These are phyloP conservation scores for Daboia siamensis DNA, from an alignment of 2,113 vertebrate species.

Conservation along the genomic window DNA sequence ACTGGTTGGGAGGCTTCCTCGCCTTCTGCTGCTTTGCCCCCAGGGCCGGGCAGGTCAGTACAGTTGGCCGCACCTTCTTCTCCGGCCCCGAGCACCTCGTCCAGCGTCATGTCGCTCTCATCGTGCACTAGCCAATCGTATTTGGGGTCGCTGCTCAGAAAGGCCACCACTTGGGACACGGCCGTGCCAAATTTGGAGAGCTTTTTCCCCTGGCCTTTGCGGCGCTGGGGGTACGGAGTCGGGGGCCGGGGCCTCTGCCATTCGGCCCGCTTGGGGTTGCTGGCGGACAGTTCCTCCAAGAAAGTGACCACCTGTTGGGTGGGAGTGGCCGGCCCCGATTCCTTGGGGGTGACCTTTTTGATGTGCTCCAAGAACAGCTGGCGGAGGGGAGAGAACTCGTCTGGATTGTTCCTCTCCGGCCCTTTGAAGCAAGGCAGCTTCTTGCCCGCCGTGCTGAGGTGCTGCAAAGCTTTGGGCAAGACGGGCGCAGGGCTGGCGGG, in stretches of 20 bases:
- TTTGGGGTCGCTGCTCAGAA: neutral
- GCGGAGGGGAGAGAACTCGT: neutral
- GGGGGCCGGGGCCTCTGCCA: conserved; percentile 2
- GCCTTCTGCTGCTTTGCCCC: neutral
- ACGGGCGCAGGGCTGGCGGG: fast-evolving
- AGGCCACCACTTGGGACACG: neutral
- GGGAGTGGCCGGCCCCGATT: neutral
- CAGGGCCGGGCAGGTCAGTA: neutral
- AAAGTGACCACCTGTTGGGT: neutral
- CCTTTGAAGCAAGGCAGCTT: neutral
- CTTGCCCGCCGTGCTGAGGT: neutral
- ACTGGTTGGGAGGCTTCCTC: neutral
- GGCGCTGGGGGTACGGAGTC: conserved; percentile 2
- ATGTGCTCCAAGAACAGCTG: conserved; percentile 15
- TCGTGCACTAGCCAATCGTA: neutral
- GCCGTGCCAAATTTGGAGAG: neutral
- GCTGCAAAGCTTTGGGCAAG: neutral
- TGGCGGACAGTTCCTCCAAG: conserved; percentile 13
- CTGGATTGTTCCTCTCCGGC: neutral
- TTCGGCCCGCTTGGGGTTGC: neutral
- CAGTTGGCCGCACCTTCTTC: neutral
- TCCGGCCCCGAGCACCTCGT: neutral
- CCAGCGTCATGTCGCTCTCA: neutral
- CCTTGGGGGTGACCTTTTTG: conserved; percentile 6
- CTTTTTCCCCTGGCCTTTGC: conserved; percentile 5